Conservation (phyloP, 2,797 vertebrate genomes). For the Falco peregrinus region DNA sequence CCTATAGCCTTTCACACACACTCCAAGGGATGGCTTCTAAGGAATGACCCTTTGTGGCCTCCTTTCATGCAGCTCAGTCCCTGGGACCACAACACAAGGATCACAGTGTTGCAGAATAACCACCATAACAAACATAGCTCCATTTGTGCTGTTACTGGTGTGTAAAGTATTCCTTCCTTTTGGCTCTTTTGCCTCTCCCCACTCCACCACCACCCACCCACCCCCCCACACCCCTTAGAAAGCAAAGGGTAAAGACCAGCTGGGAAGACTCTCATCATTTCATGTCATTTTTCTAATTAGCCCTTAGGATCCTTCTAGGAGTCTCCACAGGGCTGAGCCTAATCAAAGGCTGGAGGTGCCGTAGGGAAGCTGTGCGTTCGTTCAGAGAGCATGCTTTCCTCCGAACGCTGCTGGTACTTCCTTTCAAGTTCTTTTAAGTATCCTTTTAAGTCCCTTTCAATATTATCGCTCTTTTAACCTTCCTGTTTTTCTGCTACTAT, state of each 20-base stretch:
- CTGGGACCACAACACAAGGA: neutral
- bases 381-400: neutral
- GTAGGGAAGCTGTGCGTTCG: neutral
- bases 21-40: neutral
- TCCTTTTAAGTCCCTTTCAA: neutral
- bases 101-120: neutral
- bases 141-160: neutral
- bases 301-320: neutral
- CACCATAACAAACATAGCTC: neutral
- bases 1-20: neutral
- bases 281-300: slow-evolving; percentile 38
- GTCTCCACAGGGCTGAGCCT: neutral
- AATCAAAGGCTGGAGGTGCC: slow-evolving; percentile 23
- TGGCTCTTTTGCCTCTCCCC: neutral
- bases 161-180: neutral
- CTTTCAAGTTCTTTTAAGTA: slow-evolving; percentile 8
- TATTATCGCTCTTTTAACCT: slow-evolving; percentile 21
- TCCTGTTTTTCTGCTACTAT: neutral
- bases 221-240: neutral
- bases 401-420: neutral
- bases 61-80: neutral
- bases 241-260: neutral
- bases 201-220: no score
- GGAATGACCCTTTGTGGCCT: neutral
- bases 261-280: neutral